Evolutionary conservation across 2,113 vertebrate genomes (phyloP), one percentile per base, ranked within the genome.

Genomic region (Nicator chloris): DNA sequence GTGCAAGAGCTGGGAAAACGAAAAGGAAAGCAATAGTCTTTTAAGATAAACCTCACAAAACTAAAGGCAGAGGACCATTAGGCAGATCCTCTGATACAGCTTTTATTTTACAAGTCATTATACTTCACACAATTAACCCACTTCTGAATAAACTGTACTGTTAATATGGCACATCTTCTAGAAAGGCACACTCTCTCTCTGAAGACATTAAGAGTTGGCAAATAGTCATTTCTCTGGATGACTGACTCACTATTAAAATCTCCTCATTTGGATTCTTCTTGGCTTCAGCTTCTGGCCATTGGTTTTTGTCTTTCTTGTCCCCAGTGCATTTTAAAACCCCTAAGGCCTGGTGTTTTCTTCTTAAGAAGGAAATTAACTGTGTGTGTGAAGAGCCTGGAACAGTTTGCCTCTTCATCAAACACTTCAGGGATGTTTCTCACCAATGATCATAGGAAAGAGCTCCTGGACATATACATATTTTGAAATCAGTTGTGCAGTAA

Each of bases 251-350:
- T 96, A 91, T 95, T 93, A 93, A 90, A 93, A 90, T 86, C 54
- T 72, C 73, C 89, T 96, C 85, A 97, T 97, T 96, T 92, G 82
- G 90, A 95, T 95, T 95, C 82, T 15, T 92, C 79, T 92, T 96
- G 82, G 92, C 87, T 96, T 91, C 66, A 9, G 94, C 66, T 93
- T 85, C 88, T 61, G 60, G 71, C 31, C 64, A 66, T 40, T 44
- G 60, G 24, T 51, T 95, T 95, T 92, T 91, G 84, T 88, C 82
- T 91, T 78, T 82, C 79, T 83, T 65, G 37, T 92, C 63, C 60
- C 51, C 50, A 51, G n/a, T 51, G 68, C 27, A 81, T 94, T 91
- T 60, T 57, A 87, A 95, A 94, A n/a, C 8, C 17, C 57, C 71
- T 57, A 18, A 77, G 81, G 37, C n/a, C 47, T 37, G 16, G 4